Evolutionary conservation across 1,140 invertebrate genomes (phyloP).

Genomic region (Anadara kagoshimensis): DNA sequence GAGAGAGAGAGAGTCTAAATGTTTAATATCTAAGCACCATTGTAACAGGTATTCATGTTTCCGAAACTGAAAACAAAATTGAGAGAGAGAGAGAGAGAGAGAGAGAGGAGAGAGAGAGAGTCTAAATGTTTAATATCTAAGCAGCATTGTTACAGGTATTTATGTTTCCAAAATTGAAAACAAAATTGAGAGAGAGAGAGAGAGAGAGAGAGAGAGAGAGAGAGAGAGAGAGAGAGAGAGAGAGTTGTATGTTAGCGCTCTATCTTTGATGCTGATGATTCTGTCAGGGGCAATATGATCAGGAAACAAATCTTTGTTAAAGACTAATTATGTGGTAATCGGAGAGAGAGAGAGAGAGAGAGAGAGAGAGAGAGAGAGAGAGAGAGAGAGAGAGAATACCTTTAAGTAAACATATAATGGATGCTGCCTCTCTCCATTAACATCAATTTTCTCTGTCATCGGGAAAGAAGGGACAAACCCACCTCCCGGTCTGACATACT

Average conservation of each 20-base stretch:
- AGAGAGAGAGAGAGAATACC: constrained; percentile 54
- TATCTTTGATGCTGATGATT: too few species aligned
- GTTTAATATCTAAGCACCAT: too few species aligned
- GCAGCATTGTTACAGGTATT: not conserved
- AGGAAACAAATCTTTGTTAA: too few species aligned
- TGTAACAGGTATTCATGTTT: too few species aligned
- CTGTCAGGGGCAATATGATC: too few species aligned
- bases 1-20: too few species aligned
- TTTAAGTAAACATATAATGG: constrained; percentile 78
- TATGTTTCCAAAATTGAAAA: too few species aligned
- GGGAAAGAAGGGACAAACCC: constrained; percentile 76
- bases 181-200: too few species aligned
- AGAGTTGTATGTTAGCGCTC: not conserved
- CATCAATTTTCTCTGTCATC: constrained; percentile 76
- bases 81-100: not conserved
- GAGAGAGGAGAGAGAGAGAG: not conserved
- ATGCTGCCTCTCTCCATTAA: constrained; percentile 78
- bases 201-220: not conserved
- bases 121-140: not conserved
- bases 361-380: constrained; percentile 15
- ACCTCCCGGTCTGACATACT: constrained; percentile 78
- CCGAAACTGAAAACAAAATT: too few species aligned
- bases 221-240: not conserved
- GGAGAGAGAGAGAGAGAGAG: not conserved
- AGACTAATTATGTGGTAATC: too few species aligned